Percentiles rank a stretch among this genome's conserved stretches.
These are phyloP conservation scores for Apodemia mormo DNA, from an alignment of 2,888 invertebrate genomes.

Conservation along the genomic window DNA sequence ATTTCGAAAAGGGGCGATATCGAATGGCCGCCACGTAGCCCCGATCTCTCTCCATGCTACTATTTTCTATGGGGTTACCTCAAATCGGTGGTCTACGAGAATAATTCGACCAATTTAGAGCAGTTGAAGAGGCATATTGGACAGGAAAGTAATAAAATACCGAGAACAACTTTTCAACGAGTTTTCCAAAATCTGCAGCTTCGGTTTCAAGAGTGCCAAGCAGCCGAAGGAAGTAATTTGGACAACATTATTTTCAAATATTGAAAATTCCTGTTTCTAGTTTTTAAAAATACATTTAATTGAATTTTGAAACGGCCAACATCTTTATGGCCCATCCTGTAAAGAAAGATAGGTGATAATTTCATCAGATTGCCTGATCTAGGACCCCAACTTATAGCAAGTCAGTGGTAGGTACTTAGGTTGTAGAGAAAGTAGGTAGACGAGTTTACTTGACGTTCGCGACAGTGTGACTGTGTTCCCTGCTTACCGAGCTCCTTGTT, in stretches of 20 bases:
- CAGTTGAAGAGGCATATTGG: constrained; percentile 31
- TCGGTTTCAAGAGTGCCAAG: constrained; percentile 33
- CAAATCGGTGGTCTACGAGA: constrained; percentile 35
- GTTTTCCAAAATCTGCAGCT: constrained; percentile 30
- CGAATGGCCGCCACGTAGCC: constrained; percentile 19
- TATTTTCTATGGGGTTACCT: constrained; percentile 36
- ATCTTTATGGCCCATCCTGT: background rate
- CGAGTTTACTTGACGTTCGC: no score
- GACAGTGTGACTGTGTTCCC: no score
- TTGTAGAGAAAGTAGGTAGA: no score
- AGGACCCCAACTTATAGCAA: no score
- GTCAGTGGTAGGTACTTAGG: no score
- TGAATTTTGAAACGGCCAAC: background rate
- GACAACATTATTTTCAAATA: constrained; percentile 33
- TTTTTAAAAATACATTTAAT: constrained; percentile 11
- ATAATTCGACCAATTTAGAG: constrained; percentile 35
- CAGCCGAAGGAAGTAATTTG: constrained; percentile 33
- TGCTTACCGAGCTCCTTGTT: no score
- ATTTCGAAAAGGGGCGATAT: constrained; percentile 26
- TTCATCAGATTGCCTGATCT: no score
- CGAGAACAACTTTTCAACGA: constrained; percentile 30
- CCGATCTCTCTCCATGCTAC: constrained; percentile 2
- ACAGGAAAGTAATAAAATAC: constrained; percentile 36
- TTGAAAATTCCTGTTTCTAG: constrained; percentile 25
- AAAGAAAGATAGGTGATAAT: no score